These are phyloP conservation scores for Austrofundulus limnaeus DNA, from an alignment of 2,113 vertebrate species.

Conservation along the genomic window DNA sequence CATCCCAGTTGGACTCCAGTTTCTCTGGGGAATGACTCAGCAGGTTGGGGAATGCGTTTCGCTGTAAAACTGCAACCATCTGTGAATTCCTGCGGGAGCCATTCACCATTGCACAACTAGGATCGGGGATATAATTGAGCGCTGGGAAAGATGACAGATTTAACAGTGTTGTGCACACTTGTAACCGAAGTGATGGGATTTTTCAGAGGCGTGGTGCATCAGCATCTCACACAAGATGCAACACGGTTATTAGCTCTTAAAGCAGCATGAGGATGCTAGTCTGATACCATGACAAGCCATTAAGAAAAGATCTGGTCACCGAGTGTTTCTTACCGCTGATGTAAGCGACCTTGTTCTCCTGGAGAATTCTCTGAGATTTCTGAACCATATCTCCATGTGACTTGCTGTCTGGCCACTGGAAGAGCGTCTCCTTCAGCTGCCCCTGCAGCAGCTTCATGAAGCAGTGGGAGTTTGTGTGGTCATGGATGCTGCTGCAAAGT, in stretches of 20 bases:
- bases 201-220: conserved; percentile 5
- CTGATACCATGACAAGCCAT: neutral
- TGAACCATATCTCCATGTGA: conserved; percentile 84
- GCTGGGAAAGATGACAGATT: neutral
- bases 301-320: neutral
- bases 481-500: conserved; percentile 94
- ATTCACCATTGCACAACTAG: conserved; percentile 5
- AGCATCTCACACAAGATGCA: conserved; percentile 4
- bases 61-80: conserved; percentile 10
- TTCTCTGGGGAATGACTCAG: conserved; percentile 16
- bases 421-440: conserved; percentile 94
- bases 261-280: neutral
- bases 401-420: conserved; percentile 88
- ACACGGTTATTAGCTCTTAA: neutral
- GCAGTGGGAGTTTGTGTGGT: conserved; percentile 96
- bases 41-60: conserved; percentile 8
- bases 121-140: neutral
- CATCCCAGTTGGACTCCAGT: conserved; percentile 30
- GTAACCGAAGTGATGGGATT: neutral
- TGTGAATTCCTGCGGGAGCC: neutral
- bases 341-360: conserved; percentile 92
- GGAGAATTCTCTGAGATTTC: conserved; percentile 87
- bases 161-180: neutral
- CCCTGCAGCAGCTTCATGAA: conserved; percentile 98
- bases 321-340: conserved; percentile 93